Base-by-base conservation (phyloP, 1,140 invertebrate genomes). In the Rhizoglyphus robini region DNA sequence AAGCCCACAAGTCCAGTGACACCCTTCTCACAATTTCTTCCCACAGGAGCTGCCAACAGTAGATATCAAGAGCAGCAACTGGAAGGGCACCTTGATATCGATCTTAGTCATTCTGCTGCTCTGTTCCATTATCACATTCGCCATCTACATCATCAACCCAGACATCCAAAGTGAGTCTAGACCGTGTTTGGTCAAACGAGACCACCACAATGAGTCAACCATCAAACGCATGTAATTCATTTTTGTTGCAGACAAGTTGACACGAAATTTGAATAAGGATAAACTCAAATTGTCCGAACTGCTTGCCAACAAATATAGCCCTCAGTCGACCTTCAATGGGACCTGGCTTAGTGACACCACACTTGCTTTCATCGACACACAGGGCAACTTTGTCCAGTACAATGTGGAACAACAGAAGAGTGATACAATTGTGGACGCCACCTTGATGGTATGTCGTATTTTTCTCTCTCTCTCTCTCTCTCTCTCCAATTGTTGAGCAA, bases 71-170 rank as follows among this genome's bases (percentile, higher is more conserved):
- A 83, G 87, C 71, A 78, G 87, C 49, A 93, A 93, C 79, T 93
- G 89, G 88, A 82, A 87, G 30, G 90, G 90, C n/a, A 92, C 93
- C 67, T 83, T 86, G 64, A 93, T 93, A 65, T 88, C 90, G 0
- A 77, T 92, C 30, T 77, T 92, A 65, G 90, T 93, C 32, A 93
- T 94, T 66, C 80, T 87, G 18, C 82, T 86, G 4, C 88, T 94
- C 8, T 84, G 88, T 68, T 86, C 86, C 23, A 81, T 92, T 67
- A 91, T 92, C 38, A 81, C 88, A 65, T 86, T 88, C 74, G 88
- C 88, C 71, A 88, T 92, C 70, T 83, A 90, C 23, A 79, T 92
- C 48, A 81, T 91, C 11, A 89, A 87, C 4, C 78, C 78, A 69
- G 71, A 79, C 78, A 71, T 73, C 23, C 63, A 64, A 75, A 41